A percentile compares a stretch with the other conserved stretches of the same genome.
Conservation (phyloP, 2,113 vertebrate species). For the Sitta europaea region DNA sequence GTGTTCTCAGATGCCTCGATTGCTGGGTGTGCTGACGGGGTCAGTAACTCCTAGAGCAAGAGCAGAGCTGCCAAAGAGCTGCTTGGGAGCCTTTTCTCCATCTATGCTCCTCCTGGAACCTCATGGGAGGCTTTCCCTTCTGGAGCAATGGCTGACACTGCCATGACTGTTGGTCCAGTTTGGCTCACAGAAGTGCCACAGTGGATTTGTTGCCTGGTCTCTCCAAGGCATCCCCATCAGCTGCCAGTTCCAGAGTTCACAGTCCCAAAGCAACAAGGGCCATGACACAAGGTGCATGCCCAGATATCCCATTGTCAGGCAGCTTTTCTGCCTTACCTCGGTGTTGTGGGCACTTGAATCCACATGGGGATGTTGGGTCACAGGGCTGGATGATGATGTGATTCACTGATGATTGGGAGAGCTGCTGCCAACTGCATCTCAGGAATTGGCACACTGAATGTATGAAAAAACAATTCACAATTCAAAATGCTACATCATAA, state of each 20-base stretch:
- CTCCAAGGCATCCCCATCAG: not conserved
- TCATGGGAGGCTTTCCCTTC: not conserved
- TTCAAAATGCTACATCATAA: not conserved
- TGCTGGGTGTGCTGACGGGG: not conserved
- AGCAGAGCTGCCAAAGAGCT: not conserved
- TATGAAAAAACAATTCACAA: not conserved
- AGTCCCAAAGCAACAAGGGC: not conserved
- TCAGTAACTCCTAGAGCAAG: not conserved
- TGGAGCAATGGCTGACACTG: not conserved
- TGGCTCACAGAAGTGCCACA: not conserved
- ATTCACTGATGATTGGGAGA: not conserved
- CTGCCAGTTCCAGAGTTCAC: not conserved
- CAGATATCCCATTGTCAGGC: not conserved
- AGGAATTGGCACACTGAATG: not conserved
- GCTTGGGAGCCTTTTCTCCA: not conserved
- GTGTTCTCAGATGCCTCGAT: fast-evolving
- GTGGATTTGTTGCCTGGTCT: not conserved
- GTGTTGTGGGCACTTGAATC: not conserved
- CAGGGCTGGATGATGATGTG: not conserved
- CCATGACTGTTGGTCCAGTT: not conserved
- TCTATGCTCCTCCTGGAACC: not conserved
- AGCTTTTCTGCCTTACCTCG: not conserved
- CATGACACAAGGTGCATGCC: not conserved
- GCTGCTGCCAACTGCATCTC: not conserved
- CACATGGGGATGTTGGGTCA: fast-evolving